These are phyloP conservation scores for Octopus bimaculoides DNA, from an alignment of 1,140 invertebrate genomes.

Conservation along the genomic window DNA sequence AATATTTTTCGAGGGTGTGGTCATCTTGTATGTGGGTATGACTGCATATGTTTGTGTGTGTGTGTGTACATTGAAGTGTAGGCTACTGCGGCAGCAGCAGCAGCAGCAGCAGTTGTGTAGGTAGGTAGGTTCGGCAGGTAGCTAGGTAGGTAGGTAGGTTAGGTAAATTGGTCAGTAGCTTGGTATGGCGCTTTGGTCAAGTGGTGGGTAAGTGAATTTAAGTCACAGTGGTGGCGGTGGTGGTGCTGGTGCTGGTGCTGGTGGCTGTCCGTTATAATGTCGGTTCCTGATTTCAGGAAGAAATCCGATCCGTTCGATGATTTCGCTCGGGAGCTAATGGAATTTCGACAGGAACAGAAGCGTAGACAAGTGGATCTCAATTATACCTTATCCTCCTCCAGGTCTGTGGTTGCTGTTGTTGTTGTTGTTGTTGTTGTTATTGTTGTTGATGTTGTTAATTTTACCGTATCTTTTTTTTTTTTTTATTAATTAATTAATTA, in stretches of 20 bases:
- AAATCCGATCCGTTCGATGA: conserved; percentile 12
- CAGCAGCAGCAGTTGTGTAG: no score
- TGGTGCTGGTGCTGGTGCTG: background rate
- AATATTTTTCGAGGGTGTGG: no score
- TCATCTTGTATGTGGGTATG: no score
- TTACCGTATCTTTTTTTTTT: no score
- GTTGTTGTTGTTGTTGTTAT: background rate
- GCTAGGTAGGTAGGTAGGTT: no score
- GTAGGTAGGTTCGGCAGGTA: no score
- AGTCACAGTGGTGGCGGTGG: background rate
- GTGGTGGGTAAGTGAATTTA: background rate
- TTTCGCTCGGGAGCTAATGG: conserved; percentile 13
- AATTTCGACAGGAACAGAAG: conserved; percentile 10
- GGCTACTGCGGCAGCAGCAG: no score
- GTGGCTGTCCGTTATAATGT: background rate
- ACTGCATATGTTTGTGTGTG: no score
- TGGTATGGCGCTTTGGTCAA: background rate
- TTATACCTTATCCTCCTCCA: conserved; percentile 1
- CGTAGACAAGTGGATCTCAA: background rate
- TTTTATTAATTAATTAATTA: no score
- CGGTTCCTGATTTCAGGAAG: conserved; percentile 12
- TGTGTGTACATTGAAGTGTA: no score
- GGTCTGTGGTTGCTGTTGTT: conserved; percentile 8
- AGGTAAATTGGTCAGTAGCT: no score
- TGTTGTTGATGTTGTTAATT: no score